Percentiles rank a stretch among this genome's conserved stretches.
phyloP scores from a whole-genome alignment of 2,113 vertebrate species.

The Platichthys stellatus region DNA sequence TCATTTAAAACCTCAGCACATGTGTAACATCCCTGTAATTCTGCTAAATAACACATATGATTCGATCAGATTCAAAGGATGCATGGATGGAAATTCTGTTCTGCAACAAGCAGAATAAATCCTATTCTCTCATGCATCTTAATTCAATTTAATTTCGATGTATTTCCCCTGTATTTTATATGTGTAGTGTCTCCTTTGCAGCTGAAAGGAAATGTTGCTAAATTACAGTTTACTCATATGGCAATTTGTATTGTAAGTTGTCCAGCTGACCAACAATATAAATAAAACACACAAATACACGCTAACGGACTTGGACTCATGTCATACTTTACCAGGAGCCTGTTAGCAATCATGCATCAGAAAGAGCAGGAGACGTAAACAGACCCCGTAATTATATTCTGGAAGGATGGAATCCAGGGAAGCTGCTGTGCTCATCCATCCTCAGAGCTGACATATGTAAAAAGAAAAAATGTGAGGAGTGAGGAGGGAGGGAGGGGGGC shows the following conservation, averaged over 20 bases:
- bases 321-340: neutral
- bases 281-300: neutral
- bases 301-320: neutral
- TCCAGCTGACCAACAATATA: neutral
- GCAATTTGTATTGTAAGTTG: too few relatives aligned
- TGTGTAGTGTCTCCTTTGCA: too few relatives aligned
- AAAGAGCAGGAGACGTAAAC: constrained; percentile 14
- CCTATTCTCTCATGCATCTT: too few relatives aligned
- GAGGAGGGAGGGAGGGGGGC: constrained; percentile 13
- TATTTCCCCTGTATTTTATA: too few relatives aligned
- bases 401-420: constrained; percentile 17
- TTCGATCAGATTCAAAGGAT: neutral
- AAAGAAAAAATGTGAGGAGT: constrained; percentile 5
- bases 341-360: constrained; percentile 23
- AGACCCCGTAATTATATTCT: constrained; percentile 47
- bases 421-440: constrained; percentile 45
- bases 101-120: neutral
- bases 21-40: too few relatives aligned
- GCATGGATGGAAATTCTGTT: constrained; percentile 5
- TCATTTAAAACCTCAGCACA: too few relatives aligned
- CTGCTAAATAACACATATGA: too few relatives aligned
- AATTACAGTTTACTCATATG: too few relatives aligned
- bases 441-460: constrained; percentile 50
- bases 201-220: too few relatives aligned
- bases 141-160: too few relatives aligned